A percentile compares a stretch with the other conserved stretches of the same genome.
These are phyloP conservation scores for Dendrolimus kikuchii DNA, from an alignment of 1,140 invertebrate genomes.

Conservation along the genomic window DNA sequence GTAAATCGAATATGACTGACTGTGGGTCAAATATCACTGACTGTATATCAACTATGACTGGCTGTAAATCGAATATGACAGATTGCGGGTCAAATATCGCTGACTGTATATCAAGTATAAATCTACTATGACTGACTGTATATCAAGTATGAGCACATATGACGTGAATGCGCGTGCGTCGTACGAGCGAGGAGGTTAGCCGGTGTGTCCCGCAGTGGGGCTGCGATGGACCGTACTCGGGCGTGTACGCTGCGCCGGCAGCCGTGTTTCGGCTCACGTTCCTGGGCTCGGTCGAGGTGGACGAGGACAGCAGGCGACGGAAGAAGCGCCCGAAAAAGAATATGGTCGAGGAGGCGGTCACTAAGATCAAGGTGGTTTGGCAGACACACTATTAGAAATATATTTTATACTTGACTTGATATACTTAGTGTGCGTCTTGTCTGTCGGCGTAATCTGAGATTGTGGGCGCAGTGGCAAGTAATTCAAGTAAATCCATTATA, in stretches of 20 bases:
- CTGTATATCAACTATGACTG: too few species aligned
- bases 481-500: too few species aligned
- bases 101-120: too few species aligned
- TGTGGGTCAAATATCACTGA: too few species aligned
- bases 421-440: neutral
- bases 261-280: slow-evolving; percentile 87
- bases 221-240: slow-evolving; percentile 62
- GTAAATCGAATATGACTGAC: neutral
- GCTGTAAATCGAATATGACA: too few species aligned
- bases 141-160: slow-evolving; percentile 23
- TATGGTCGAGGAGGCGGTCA: slow-evolving; percentile 97
- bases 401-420: too few species aligned
- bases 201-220: slow-evolving; percentile 58
- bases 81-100: too few species aligned
- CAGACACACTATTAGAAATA: slow-evolving; percentile 13
- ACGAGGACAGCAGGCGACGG: slow-evolving; percentile 82
- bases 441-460: too few species aligned
- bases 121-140: slow-evolving; percentile 20
- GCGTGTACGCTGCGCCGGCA: slow-evolving; percentile 71
- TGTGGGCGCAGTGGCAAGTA: too few species aligned
- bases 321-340: slow-evolving; percentile 88
- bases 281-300: slow-evolving; percentile 88
- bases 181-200: slow-evolving; percentile 63
- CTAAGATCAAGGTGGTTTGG: slow-evolving; percentile 91
- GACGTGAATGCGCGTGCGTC: slow-evolving; percentile 42